Evolutionary conservation across 1,140 invertebrate species (phyloP).

Genomic region (Adoxophyes honmai): DNA sequence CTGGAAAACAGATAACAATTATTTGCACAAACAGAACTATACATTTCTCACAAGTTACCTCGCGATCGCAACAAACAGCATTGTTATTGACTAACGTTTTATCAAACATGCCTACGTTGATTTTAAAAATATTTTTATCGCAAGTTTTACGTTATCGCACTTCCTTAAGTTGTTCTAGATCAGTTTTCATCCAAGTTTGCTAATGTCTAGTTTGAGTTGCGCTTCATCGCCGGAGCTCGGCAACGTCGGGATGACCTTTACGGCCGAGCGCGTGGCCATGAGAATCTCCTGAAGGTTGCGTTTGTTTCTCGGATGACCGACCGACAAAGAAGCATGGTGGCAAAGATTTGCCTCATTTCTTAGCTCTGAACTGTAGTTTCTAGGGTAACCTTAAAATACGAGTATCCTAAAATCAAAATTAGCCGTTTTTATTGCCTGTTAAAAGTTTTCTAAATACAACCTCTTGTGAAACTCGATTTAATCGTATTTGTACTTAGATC

Average conservation of each 20-base stretch:
- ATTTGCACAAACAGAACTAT: no score
- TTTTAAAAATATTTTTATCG: slow-evolving; percentile 4
- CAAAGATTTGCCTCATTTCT: no score
- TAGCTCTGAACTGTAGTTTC: no score
- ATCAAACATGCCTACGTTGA: background rate
- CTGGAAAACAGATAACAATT: no score
- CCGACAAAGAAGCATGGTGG: background rate
- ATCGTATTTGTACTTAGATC: background rate
- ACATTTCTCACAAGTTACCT: no score
- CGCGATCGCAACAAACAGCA: slow-evolving; percentile 36
- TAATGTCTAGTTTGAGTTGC: background rate
- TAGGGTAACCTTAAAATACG: no score
- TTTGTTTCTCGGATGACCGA: slow-evolving; percentile 30
- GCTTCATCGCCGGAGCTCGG: slow-evolving; percentile 9
- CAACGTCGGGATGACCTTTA: slow-evolving; percentile 60
- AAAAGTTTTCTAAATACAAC: no score
- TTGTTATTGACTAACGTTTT: slow-evolving; percentile 38
- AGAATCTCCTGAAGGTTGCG: slow-evolving; percentile 64
- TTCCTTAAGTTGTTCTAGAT: slow-evolving; percentile 5
- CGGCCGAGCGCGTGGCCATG: slow-evolving; percentile 61
- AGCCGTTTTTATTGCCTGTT: no score
- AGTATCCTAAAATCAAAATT: no score
- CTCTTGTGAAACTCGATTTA: background rate
- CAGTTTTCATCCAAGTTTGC: background rate
- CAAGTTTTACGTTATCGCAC: background rate